Evolutionary conservation across 1,140 invertebrate genomes (phyloP).

Genomic region (Brachionus plicatilis): DNA sequence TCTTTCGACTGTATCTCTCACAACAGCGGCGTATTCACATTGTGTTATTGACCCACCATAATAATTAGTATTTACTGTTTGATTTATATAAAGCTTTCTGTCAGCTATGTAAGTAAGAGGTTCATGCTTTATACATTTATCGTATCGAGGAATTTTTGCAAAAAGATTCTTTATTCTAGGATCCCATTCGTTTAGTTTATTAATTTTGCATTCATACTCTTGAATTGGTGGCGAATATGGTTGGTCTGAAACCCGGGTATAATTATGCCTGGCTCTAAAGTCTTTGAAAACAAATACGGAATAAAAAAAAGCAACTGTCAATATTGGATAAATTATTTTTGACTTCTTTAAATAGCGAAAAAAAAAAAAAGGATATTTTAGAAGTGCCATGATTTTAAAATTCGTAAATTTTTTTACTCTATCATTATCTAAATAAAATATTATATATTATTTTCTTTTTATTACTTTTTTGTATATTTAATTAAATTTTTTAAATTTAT

Average conservation of each 20-base stretch:
- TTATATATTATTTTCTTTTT: too few species aligned
- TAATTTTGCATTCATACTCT: neutral
- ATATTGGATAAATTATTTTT: neutral
- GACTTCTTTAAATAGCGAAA: neutral
- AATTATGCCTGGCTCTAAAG: neutral
- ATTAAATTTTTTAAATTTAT: too few species aligned
- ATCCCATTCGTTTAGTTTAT: constrained; percentile 17
- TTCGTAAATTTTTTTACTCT: neutral
- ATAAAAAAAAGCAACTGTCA: neutral
- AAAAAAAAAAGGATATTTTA: neutral
- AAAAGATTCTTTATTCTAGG: neutral
- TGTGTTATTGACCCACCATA: neutral
- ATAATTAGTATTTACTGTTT: constrained; percentile 15
- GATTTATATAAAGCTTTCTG: neutral
- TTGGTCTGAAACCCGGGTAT: neutral
- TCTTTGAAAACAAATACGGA: neutral
- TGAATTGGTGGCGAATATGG: neutral
- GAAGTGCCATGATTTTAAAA: neutral
- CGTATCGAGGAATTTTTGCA: neutral
- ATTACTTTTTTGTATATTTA: too few species aligned
- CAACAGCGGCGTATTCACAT: neutral
- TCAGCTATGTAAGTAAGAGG: neutral
- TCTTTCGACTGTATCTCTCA: neutral
- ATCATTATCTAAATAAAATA: neutral
- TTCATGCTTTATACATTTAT: neutral